Evolutionary conservation across 2,113 vertebrate species (phyloP).

Genomic region (Lycocorax pyrrhopterus): DNA sequence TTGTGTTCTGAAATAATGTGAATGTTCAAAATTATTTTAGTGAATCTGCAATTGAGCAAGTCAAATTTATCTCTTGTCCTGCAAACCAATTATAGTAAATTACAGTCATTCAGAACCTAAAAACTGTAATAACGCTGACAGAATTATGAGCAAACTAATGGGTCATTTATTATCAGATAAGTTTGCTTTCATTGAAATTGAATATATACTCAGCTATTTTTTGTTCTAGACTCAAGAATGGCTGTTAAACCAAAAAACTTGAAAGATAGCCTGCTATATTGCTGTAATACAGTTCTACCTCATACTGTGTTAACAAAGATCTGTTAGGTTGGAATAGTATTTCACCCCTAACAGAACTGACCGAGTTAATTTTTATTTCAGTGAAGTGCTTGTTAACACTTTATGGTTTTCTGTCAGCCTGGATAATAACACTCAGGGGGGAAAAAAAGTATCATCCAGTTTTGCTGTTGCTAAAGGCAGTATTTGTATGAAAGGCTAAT

Average conservation of each 20-base stretch:
- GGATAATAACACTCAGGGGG: background rate
- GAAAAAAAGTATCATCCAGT: background rate
- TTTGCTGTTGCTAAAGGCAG: background rate
- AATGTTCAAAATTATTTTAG: slow-evolving; percentile 28
- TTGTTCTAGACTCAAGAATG: background rate
- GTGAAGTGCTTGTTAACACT: background rate
- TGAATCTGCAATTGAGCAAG: slow-evolving; percentile 44
- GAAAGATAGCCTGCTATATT: background rate
- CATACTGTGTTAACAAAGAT: background rate
- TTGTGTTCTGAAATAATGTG: background rate
- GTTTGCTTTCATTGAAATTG: slow-evolving; percentile 25
- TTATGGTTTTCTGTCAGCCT: background rate
- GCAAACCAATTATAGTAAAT: slow-evolving; percentile 58
- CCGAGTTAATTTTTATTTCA: background rate
- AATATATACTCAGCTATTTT: background rate
- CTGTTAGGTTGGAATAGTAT: background rate
- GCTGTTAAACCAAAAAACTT: background rate
- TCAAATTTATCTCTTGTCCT: slow-evolving; percentile 56
- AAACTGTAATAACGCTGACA: slow-evolving; percentile 46
- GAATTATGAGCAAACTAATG: slow-evolving; percentile 58
- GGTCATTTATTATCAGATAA: slow-evolving; percentile 57
- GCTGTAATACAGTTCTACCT: background rate
- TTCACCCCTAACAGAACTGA: background rate
- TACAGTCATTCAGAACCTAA: slow-evolving; percentile 52
- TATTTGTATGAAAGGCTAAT: background rate